Base-by-base conservation (phyloP, 2,888 invertebrate genomes). In the Dinocampus coccinellae region DNA sequence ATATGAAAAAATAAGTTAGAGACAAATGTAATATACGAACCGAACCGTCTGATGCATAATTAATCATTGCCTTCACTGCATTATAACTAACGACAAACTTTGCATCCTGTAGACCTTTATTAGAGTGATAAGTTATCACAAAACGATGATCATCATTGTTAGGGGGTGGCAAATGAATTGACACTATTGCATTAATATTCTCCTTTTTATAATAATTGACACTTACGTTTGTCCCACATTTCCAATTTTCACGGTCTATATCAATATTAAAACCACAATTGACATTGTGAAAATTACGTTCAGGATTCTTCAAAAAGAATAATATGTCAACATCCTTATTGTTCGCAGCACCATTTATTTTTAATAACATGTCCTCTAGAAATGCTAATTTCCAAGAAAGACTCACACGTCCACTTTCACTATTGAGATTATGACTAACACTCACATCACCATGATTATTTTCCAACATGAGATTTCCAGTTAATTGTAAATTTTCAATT, bases 131-230 rank as follows among this genome's bases (percentile, higher is more conserved):
- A 75, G 90, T 89, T 0, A 91, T 84, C 72, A 86, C 83, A 1
- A 92, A 76, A 6, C 91, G 90, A 81, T 93, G 92, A 2, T 91
- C 89, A 77, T 93, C 93, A 0, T 90, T 89, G 77, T 90, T 90
- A 0, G 92, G 92, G 61, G 91, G 90, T 3, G 93, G 93, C 0
- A 93, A 84, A 72, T 90, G 90, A 0, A 91, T 87, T 81, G 90
- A 89, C 0, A 91, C 86, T 1, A 90, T 80, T 0, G 91, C 85
- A 69, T 90, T 89, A 11, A 92, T 76, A n/a, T 91, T 90, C 42
- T 89, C 87, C 75, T 87, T 82, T 74, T 90, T 85, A 3, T 79
- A 77, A 57, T 90, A 82, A 2, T 90, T 89, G 75, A 92, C 84
- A 0, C 91, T 90, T 0, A 90, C 88, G 83, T 92, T 92, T 0